These are phyloP conservation scores for Laticauda colubrina DNA, from an alignment of 2,113 vertebrate species.

Conservation along the genomic window DNA sequence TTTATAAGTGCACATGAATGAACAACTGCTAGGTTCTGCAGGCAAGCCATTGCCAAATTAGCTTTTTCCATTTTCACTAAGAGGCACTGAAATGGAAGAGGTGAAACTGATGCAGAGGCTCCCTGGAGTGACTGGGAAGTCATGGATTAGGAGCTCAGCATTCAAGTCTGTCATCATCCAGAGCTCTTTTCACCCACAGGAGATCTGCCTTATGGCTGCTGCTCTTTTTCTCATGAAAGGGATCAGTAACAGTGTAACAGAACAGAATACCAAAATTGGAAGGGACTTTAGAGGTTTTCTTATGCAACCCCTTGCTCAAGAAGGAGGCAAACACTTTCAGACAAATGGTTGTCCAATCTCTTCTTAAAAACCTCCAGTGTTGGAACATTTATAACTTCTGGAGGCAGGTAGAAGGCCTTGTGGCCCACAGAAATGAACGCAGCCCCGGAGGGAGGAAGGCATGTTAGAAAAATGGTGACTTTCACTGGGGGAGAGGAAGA, in stretches of 20 bases:
- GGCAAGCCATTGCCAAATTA: neutral
- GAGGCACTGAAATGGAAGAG: neutral
- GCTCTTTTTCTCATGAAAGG: neutral
- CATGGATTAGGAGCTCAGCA: neutral
- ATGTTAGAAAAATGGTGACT: neutral
- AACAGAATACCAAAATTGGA: too few relatives aligned
- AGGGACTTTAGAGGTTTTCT: too few relatives aligned
- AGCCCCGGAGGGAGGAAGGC: neutral
- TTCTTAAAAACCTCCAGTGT: too few relatives aligned
- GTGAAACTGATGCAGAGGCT: neutral
- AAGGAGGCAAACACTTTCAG: too few relatives aligned
- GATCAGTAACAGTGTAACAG: too few relatives aligned
- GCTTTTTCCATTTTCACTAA: neutral
- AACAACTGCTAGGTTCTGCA: fast-evolving
- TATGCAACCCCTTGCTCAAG: too few relatives aligned
- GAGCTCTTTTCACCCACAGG: neutral
- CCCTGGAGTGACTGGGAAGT: neutral
- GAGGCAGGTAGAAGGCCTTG: too few relatives aligned
- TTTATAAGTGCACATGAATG: neutral
- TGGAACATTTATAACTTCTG: too few relatives aligned
- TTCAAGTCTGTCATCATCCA: neutral
- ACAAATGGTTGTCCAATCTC: too few relatives aligned
- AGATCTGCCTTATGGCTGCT: neutral
- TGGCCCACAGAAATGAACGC: neutral
- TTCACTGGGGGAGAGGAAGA: neutral